A percentile compares a stretch with the other conserved stretches of the same genome.
phyloP scores from a whole-genome alignment of 92 coral and sea anemone genomes.

The Galaxea fascicularis region DNA sequence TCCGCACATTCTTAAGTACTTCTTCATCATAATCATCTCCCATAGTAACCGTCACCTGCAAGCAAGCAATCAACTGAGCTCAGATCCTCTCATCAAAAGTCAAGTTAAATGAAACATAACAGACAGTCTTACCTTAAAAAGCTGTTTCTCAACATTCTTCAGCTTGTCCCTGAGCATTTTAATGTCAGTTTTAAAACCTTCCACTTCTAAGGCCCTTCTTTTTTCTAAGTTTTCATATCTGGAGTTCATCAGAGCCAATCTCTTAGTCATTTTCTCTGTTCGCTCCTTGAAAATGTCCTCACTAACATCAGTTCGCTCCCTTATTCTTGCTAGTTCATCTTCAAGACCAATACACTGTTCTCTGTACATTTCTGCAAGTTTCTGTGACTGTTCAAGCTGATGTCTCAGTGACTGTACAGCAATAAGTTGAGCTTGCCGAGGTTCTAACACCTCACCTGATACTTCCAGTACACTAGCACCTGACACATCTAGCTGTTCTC shows the following conservation, averaged over 20 bases:
- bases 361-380: conserved; percentile 97
- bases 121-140: conserved; percentile 80
- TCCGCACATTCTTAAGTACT: conserved; percentile 86
- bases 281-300: conserved; percentile 95
- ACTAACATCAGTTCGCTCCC: conserved; percentile 96
- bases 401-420: conserved; percentile 92
- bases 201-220: conserved; percentile 93
- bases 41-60: conserved; percentile 91
- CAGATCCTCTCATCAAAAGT: neutral
- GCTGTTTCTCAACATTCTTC: conserved; percentile 93
- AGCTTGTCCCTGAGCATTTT: conserved; percentile 92
- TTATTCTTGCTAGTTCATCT: conserved; percentile 90
- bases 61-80: neutral
- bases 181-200: conserved; percentile 96
- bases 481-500: conserved; percentile 87
- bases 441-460: conserved; percentile 91
- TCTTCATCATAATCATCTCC: conserved; percentile 94
- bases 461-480: conserved; percentile 86
- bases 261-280: conserved; percentile 91
- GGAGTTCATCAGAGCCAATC: conserved; percentile 89
- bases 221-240: conserved; percentile 93
- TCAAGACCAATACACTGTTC: conserved; percentile 98
- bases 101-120: neutral
- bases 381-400: conserved; percentile 94
- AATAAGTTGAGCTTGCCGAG: conserved; percentile 88